Base-by-base conservation (phyloP, 92 coral and sea anemone species). In the Siderastrea siderea region DNA sequence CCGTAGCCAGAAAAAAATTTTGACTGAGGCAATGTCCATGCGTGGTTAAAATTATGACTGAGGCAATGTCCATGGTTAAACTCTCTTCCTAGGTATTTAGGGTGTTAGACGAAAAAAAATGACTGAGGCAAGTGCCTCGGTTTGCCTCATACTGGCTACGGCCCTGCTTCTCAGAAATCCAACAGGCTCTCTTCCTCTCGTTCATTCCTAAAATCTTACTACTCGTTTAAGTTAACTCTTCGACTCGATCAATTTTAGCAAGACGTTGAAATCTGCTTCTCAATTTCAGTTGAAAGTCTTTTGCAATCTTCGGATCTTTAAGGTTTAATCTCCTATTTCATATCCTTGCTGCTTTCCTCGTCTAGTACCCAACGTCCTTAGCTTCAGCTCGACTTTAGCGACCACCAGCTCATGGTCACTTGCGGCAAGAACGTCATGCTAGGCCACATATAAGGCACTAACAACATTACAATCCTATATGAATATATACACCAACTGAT, bases 261-360 rank as follows among this genome's bases (percentile, higher is more conserved):
- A 55, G 44, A 44, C 50, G n/a, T 53, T 54, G 81, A n/a, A 76
- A 55, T 4, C 81, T 76, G 49, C 64, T 65, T 14, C 84, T 80
- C 43, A 80, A 48, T 61, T 80, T 46, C 48, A 80, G 6, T n/a
- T 49, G 74, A 59, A 65, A 80, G 26, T 71, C 17, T 72, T 65
- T 71, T 79, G 74, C 74, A 75, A 80, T 15, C 74, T 14, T 80
- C 7, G 84, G 84, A 26, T 49, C n/a, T 61, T 66, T 80, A 45
- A 80, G 11, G 2, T 80, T 80, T 47, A n/a, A n/a, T n/a, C n/a
- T n/a, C 48, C 15, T 5, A 19, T 10, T 50, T 80, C 19, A 49
- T 26, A 26, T 26, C 38, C 38, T 26, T 26, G 62, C 47, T 62
- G 17, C 66, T 7, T 7, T 43, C 62, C 72, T 46, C 1, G 9